Base-by-base conservation (phyloP, 2,888 invertebrate species). In the Pinctada fucata region DNA sequence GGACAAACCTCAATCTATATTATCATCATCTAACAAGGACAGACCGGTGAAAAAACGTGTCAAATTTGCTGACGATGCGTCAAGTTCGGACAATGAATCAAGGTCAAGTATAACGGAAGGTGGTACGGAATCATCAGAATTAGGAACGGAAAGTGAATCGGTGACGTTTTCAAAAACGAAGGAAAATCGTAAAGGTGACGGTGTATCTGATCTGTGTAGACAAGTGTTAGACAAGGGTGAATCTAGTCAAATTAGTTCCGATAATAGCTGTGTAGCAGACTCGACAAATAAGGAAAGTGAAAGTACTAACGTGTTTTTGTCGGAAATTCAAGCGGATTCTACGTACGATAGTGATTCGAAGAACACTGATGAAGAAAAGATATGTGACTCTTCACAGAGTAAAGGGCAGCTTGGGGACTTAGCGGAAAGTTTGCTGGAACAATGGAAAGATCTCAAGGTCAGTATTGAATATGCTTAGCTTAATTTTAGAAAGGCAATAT, bases 401-500 rank as follows among this genome's bases (percentile, higher is more conserved):
- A 70, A 68, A 13, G 78, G 58, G 13, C 58, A 58, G 58, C 58
- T 58, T 68, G 77, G 75, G 85, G 3, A 83, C 82, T 83, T 93
- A 75, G 93, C 94, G 10, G 83, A 88, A 58, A 89, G 95, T 86
- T 93, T 97, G 64, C 90, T 97, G 74, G 94, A 95, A 71, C 94
- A 95, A 79, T 97, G 97, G 97, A 94, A 95, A 3, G 91, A 91
- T 47, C 90, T 95, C 50, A 94, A 94, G 91, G 92, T 92, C 75
- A 10, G 58, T 58, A 31, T 31, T 31, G 31, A 31, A 31, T 31
- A 31, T 31, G 31, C 31, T 31, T 31, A 31, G 31, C 31, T 31
- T 31, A 31, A 31, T 31, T 31, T 31, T 31, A 31, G 31, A 31
- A 31, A 31, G 31, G n/a, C 6, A 64, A 64, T 16, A 13, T 64